phyloP scores from a whole-genome alignment of 2,797 vertebrate species.

The Siniperca undulata region DNA sequence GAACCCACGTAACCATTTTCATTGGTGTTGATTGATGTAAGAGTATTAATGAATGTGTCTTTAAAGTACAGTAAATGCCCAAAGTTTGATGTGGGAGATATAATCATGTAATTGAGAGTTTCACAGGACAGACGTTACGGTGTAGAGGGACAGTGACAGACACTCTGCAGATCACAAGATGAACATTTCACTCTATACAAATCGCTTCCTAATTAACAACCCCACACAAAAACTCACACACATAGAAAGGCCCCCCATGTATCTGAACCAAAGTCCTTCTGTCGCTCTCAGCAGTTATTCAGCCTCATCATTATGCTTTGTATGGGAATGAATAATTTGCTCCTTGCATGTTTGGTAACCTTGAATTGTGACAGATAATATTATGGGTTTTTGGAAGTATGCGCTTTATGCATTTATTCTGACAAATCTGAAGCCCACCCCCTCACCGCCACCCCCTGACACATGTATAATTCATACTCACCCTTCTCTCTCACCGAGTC shows the following conservation, averaged over 20 bases:
- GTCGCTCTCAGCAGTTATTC: slow-evolving; percentile 62
- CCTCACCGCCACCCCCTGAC: slow-evolving; percentile 32
- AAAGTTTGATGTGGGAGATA: background rate
- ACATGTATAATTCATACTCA: slow-evolving; percentile 76
- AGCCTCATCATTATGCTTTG: slow-evolving; percentile 59
- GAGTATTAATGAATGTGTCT: background rate
- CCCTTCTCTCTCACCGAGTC: slow-evolving; percentile 31
- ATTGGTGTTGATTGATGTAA: background rate
- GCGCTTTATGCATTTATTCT: slow-evolving; percentile 73
- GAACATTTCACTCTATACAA: slow-evolving; percentile 34
- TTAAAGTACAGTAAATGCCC: background rate
- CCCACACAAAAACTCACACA: slow-evolving; percentile 22
- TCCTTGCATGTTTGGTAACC: slow-evolving; percentile 70
- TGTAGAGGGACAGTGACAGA: slow-evolving; percentile 15
- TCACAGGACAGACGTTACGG: slow-evolving; percentile 14
- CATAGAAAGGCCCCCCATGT: slow-evolving; percentile 32
- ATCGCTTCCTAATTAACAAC: slow-evolving; percentile 49
- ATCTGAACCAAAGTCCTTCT: slow-evolving; percentile 36
- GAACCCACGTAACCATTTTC: background rate
- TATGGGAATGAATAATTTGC: slow-evolving; percentile 66
- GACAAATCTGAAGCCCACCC: slow-evolving; percentile 58
- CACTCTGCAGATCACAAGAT: slow-evolving; percentile 11
- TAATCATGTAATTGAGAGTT: slow-evolving; percentile 15
- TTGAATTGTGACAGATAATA: slow-evolving; percentile 76
- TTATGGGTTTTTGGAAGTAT: slow-evolving; percentile 55